phyloP scores from a whole-genome alignment of 2,888 invertebrate genomes.

The Chesias legatella region DNA sequence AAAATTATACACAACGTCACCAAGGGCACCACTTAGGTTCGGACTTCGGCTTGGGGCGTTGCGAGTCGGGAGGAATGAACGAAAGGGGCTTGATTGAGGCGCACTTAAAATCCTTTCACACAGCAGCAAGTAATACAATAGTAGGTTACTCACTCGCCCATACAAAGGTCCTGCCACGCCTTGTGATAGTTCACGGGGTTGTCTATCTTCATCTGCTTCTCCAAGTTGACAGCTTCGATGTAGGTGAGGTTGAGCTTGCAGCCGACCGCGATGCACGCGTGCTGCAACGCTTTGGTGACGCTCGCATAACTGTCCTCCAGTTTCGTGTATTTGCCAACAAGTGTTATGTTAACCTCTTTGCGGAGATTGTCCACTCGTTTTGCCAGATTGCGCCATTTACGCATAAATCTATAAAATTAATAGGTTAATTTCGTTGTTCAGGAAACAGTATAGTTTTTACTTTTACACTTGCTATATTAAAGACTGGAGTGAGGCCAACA shows the following conservation, averaged over 20 bases:
- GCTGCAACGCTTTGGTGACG: slow-evolving; percentile 95
- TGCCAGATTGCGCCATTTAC: slow-evolving; percentile 94
- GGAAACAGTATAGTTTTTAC: no score
- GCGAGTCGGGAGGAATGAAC: no score
- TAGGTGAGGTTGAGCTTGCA: slow-evolving; percentile 93
- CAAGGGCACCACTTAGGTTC: no score
- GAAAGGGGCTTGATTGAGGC: no score
- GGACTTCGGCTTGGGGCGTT: no score
- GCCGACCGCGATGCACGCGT: slow-evolving; percentile 92
- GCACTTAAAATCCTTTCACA: no score
- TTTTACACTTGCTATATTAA: no score
- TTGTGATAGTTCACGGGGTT: slow-evolving; percentile 93
- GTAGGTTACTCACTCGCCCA: slow-evolving; percentile 88
- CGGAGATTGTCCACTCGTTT: slow-evolving; percentile 90
- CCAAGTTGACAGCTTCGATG: slow-evolving; percentile 95
- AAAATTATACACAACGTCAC: no score
- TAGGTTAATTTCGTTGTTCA: no score
- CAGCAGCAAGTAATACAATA: no score
- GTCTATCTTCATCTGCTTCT: slow-evolving; percentile 84
- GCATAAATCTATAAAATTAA: slow-evolving; percentile 81
- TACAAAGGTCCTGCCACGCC: slow-evolving; percentile 95
- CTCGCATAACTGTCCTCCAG: slow-evolving; percentile 98
- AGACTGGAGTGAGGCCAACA: no score
- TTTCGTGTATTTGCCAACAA: slow-evolving; percentile 98
- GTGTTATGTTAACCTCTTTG: slow-evolving; percentile 92